These are phyloP conservation scores for Gonatopus flavifemur DNA, from an alignment of 1,140 invertebrate genomes.

Conservation along the genomic window DNA sequence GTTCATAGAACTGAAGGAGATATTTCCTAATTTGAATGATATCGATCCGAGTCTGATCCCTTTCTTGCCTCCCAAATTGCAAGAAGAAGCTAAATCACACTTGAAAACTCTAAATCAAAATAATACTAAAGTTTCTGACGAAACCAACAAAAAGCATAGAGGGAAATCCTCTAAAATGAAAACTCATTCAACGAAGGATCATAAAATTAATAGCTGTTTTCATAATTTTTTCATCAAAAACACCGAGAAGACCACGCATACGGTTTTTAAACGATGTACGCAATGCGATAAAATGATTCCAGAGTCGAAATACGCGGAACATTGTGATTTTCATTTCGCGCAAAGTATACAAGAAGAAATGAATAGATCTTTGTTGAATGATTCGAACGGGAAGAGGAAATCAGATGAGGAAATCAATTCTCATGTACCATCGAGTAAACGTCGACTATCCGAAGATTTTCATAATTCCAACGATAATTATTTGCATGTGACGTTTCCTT, in stretches of 20 bases:
- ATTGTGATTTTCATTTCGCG: constrained; percentile 73
- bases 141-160: constrained; percentile 12
- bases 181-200: constrained; percentile 1
- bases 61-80: constrained; percentile 48
- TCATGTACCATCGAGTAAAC: too few relatives aligned
- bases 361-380: constrained; percentile 36
- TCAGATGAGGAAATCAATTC: too few relatives aligned
- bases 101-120: constrained; percentile 33
- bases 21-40: constrained; percentile 57
- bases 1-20: constrained; percentile 45
- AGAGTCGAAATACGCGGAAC: constrained; percentile 62
- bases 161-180: constrained; percentile 20
- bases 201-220: constrained; percentile 28
- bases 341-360: constrained; percentile 63
- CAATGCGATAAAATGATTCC: constrained; percentile 66
- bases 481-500: too few relatives aligned
- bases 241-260: constrained; percentile 1
- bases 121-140: constrained; percentile 12
- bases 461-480: too few relatives aligned
- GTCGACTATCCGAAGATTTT: too few relatives aligned
- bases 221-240: constrained; percentile 45
- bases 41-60: constrained; percentile 50
- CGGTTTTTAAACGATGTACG: constrained; percentile 57
- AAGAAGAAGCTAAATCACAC: constrained; percentile 43
- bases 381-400: constrained; percentile 14